phyloP scores from a whole-genome alignment of 2,113 vertebrate genomes.

The Muntiacus reevesi region DNA sequence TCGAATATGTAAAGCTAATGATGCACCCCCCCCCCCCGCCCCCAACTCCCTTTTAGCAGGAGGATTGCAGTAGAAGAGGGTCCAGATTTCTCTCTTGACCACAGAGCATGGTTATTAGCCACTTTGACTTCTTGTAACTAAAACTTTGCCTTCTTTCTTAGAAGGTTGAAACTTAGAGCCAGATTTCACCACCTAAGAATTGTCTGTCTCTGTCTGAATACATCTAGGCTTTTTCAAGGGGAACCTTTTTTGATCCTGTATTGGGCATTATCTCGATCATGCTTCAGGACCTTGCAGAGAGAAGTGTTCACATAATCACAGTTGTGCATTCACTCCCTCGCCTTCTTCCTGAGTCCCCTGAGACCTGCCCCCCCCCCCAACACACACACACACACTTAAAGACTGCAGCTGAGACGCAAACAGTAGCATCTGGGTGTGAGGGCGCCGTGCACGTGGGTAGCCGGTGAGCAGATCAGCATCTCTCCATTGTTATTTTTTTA shows the following conservation, averaged over 20 bases:
- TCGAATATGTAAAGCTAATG: neutral
- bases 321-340: neutral
- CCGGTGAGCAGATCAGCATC: conserved; percentile 15
- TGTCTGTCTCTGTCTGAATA: neutral
- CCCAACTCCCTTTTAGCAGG: neutral
- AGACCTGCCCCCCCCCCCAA: neutral
- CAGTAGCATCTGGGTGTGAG: neutral
- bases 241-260: neutral
- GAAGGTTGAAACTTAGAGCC: neutral
- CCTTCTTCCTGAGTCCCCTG: neutral
- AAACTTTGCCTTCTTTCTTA: neutral
- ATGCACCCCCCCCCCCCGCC: neutral
- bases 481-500: conserved; percentile 67
- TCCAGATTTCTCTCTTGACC: neutral
- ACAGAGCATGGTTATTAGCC: neutral
- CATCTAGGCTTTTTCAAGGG: neutral
- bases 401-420: neutral
- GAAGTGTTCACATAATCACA: neutral
- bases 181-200: neutral
- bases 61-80: neutral
- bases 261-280: neutral
- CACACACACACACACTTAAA: neutral
- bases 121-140: neutral
- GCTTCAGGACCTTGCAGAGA: neutral
- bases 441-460: accelerated